These are phyloP conservation scores for Tenthredo livida DNA, from an alignment of 2,888 invertebrate species.

Conservation along the genomic window DNA sequence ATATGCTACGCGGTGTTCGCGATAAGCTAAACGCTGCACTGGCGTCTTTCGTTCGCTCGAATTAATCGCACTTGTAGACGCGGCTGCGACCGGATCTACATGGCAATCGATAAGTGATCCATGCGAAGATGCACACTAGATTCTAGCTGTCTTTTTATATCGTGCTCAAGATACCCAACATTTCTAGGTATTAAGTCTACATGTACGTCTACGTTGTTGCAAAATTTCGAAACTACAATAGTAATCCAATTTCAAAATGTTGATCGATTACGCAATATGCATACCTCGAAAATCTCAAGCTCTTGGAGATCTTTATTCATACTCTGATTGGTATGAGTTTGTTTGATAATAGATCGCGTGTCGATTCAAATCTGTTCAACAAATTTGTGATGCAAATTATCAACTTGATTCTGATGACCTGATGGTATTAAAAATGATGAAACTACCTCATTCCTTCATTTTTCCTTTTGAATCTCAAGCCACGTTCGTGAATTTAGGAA, in stretches of 20 bases:
- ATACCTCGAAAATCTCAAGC: too few relatives aligned
- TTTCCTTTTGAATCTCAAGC: background rate
- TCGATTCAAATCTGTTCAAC: too few relatives aligned
- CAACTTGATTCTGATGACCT: too few relatives aligned
- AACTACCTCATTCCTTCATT: background rate
- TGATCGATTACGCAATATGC: too few relatives aligned
- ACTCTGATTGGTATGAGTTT: too few relatives aligned
- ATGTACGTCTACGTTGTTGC: background rate
- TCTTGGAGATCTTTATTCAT: too few relatives aligned
- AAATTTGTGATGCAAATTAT: too few relatives aligned
- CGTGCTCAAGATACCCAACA: background rate
- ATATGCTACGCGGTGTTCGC: slow-evolving; percentile 50
- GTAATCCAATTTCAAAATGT: background rate
- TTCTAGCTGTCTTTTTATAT: slow-evolving; percentile 1
- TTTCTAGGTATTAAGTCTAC: background rate
- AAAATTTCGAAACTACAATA: background rate
- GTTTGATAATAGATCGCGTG: too few relatives aligned
- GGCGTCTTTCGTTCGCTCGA: slow-evolving; percentile 41
- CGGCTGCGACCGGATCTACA: slow-evolving; percentile 37
- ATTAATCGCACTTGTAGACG: slow-evolving; percentile 40
- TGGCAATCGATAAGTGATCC: slow-evolving; percentile 38
- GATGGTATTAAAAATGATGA: too few relatives aligned
- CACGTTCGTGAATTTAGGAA: background rate
- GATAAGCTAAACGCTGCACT: slow-evolving; percentile 52
- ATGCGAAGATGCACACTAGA: slow-evolving; percentile 3